These are phyloP conservation scores for Nettapus auritus DNA, from an alignment of 2,113 vertebrate genomes.

Conservation along the genomic window DNA sequence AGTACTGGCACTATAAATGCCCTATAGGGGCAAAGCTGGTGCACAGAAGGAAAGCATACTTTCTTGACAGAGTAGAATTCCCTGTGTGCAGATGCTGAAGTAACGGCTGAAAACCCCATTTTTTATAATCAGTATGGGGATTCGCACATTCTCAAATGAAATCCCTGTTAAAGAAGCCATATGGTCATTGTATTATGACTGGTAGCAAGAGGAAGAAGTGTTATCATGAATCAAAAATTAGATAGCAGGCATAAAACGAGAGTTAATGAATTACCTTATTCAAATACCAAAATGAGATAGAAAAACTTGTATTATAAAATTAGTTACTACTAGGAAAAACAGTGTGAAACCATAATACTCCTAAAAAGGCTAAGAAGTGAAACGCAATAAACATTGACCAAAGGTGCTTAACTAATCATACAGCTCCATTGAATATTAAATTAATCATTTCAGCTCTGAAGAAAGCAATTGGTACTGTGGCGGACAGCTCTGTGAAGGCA, in stretches of 20 bases:
- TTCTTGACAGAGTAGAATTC: background rate
- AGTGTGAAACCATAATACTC: background rate
- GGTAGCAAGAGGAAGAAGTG: background rate
- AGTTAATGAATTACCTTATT: background rate
- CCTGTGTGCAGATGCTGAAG: background rate
- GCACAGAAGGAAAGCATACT: background rate
- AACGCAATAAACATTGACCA: background rate
- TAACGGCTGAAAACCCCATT: background rate
- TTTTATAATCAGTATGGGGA: conserved; percentile 4
- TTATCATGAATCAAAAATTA: background rate
- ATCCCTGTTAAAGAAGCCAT: conserved; percentile 34
- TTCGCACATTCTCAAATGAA: background rate
- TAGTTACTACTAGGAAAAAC: background rate
- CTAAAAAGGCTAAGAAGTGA: background rate
- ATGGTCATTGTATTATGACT: background rate
- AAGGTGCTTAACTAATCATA: background rate
- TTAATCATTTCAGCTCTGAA: background rate
- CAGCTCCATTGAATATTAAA: background rate
- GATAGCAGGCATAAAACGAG: background rate
- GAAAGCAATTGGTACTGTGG: background rate
- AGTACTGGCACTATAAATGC: background rate
- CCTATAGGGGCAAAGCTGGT: background rate
- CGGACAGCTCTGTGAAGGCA: background rate
- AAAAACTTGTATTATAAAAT: background rate
- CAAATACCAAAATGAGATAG: background rate